Base-by-base conservation (phyloP, 2,888 invertebrate genomes). In the Orchesellides sinensis region DNA sequence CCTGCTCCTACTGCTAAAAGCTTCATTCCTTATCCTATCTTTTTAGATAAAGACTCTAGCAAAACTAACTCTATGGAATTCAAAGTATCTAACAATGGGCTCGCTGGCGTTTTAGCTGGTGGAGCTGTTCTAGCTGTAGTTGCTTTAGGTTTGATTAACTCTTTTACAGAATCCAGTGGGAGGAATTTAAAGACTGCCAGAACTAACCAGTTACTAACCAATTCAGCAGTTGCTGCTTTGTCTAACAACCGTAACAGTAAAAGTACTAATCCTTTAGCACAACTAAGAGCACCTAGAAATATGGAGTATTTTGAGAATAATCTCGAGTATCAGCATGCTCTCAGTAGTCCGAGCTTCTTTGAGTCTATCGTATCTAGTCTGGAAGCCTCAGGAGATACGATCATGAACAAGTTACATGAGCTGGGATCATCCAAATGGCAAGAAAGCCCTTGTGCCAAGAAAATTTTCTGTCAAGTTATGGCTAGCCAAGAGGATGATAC, bases 381-480 rank as follows among this genome's bases (percentile, higher is more conserved):
- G 56, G 88, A 88, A 80, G 83, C 84, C 29, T 86, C 90, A 77
- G 90, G 90, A 63, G 89, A 89, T 54, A 89, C 89, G 0, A 89
- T 90, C 59, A 83, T 90, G 2, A 88, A 89, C 5, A 90, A 90
- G 29, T 87, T 89, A 27, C 89, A 89, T 27, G 90, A 89, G 75
- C 79, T 32, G 88, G 90, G 2, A 17, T 88, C 89, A 5, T 90
- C 89, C 0, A 92, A 94, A 88, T 95, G 95, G 95, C 92, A 93
- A 32, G 93, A 94, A 90, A 94, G 95, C 1, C 94, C 94, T 72
- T 95, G 95, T 89, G 94, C 95, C 2, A 95, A 95, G 89, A 92
- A 92, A 88, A 92, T 95, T 85, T 95, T 95, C 90, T 95, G 95
- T 90, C 93, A 94, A 88, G 93, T 94, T 54, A 93, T 95, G 92